These are phyloP conservation scores for Xestia xanthographa DNA, from an alignment of 2,888 invertebrate genomes.

Conservation along the genomic window DNA sequence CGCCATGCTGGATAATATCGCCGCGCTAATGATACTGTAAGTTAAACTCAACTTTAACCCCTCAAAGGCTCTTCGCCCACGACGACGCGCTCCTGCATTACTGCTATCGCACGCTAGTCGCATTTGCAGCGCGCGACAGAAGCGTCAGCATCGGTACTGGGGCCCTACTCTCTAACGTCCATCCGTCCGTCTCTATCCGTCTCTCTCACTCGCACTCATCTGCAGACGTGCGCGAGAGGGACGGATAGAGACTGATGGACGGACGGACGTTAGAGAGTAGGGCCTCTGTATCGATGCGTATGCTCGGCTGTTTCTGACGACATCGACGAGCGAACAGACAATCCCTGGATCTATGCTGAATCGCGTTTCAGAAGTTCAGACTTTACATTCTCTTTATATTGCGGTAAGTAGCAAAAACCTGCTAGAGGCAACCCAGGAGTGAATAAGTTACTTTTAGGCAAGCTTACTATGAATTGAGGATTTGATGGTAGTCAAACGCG, in stretches of 20 bases:
- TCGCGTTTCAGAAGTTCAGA: neutral
- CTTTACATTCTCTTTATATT: neutral
- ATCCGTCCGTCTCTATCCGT: too few species aligned
- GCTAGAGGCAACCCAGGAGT: neutral
- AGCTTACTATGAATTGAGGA: neutral
- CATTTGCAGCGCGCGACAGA: neutral
- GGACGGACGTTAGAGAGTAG: too few species aligned
- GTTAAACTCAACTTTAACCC: neutral
- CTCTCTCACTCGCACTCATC: too few species aligned
- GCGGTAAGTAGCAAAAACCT: neutral
- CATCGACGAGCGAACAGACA: neutral
- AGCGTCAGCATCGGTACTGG: neutral
- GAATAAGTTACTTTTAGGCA: neutral
- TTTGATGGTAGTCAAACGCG: neutral
- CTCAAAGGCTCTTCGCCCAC: neutral
- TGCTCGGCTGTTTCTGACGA: neutral
- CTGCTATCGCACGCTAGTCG: neutral
- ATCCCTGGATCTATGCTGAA: neutral
- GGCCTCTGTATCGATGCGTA: neutral
- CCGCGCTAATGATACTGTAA: conserved; percentile 78
- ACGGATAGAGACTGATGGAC: too few species aligned
- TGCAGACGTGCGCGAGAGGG: too few species aligned
- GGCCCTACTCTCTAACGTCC: too few species aligned
- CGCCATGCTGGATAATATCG: conserved; percentile 73
- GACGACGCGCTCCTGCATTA: neutral